Conservation (phyloP, 2,797 vertebrate species). For the Melanotaenia parkinsoni region DNA sequence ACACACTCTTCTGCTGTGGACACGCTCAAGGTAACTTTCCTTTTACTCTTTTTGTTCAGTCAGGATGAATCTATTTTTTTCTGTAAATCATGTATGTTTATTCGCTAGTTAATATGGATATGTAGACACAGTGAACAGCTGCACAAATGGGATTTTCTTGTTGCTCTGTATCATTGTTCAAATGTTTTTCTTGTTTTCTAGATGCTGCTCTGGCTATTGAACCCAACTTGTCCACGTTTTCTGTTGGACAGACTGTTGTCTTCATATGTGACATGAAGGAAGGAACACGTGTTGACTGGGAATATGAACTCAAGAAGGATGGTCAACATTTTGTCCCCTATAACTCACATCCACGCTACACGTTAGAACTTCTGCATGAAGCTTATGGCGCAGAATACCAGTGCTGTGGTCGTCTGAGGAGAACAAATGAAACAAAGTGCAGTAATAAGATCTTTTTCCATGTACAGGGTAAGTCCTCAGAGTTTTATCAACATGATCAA, state of each 20-base stretch:
- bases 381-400: fast-evolving
- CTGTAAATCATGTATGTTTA: too few species aligned
- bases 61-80: too few species aligned
- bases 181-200: too few species aligned
- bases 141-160: too few species aligned
- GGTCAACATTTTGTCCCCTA: fast-evolving
- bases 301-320: fast-evolving
- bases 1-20: background rate
- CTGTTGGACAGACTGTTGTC: background rate
- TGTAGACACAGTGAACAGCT: too few species aligned
- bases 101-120: too few species aligned
- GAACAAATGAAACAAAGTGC: fast-evolving
- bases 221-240: fast-evolving
- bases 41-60: background rate
- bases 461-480: background rate
- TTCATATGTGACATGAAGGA: background rate
- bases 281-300: background rate
- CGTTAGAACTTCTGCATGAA: fast-evolving
- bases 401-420: background rate
- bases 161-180: too few species aligned
- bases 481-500: too few species aligned
- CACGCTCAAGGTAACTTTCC: background rate
- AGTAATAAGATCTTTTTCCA: background rate
- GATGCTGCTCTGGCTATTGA: background rate
- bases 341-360: too few species aligned